Percentiles rank a stretch among this genome's conserved stretches.
Conservation (phyloP, 2,888 invertebrate species). For the Melolontha melolontha region DNA sequence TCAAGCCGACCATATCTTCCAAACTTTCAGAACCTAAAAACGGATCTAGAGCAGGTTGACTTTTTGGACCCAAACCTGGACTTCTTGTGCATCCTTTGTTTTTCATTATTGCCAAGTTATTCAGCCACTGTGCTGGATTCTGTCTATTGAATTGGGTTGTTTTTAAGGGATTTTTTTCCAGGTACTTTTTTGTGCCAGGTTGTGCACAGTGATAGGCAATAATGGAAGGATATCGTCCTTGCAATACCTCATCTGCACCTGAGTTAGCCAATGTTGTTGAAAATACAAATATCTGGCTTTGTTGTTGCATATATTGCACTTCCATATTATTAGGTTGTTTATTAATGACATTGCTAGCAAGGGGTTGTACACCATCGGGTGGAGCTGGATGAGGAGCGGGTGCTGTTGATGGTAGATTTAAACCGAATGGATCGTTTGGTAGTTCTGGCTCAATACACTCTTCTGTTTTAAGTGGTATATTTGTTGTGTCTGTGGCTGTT, state of each 20-base stretch:
- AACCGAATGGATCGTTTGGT: constrained; percentile 61
- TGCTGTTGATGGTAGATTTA: constrained; percentile 57
- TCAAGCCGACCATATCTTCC: constrained; percentile 65
- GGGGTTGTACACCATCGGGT: constrained; percentile 77
- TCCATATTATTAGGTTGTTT: constrained; percentile 86
- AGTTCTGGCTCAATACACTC: constrained; percentile 62
- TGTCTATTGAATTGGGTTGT: constrained; percentile 88
- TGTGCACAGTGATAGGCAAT: constrained; percentile 96
- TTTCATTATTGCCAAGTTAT: constrained; percentile 81
- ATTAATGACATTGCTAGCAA: constrained; percentile 82
- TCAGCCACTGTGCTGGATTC: constrained; percentile 84
- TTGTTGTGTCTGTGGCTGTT: constrained; percentile 48
- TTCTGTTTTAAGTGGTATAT: constrained; percentile 62
- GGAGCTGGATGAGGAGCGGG: constrained; percentile 62
- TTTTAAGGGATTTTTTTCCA: constrained; percentile 95
- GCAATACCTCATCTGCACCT: constrained; percentile 92
- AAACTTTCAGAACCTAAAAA: constrained; percentile 63
- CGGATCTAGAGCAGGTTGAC: constrained; percentile 61
- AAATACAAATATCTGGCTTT: constrained; percentile 98
- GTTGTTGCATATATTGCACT: constrained; percentile 92
- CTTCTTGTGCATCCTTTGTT: constrained; percentile 74
- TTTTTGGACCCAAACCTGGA: constrained; percentile 66
- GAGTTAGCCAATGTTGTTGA: constrained; percentile 94
- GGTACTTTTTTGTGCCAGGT: constrained; percentile 93
- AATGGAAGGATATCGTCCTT: constrained; percentile 90